Evolutionary conservation across 2,797 vertebrate species (phyloP), one percentile per base, ranked within the genome.

Genomic region (Adrianichthys oophorus): DNA sequence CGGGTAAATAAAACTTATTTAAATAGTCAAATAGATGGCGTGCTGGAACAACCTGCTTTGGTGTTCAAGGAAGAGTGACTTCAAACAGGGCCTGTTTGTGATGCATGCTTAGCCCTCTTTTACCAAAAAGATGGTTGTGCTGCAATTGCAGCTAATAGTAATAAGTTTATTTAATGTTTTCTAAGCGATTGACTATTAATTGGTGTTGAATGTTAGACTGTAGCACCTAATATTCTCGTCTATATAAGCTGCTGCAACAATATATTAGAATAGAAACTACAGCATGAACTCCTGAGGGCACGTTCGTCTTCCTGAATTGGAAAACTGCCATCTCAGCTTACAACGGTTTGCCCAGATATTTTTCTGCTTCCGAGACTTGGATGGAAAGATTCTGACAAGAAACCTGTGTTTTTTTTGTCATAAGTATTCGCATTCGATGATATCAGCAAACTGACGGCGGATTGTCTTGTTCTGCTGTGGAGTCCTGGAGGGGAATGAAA

Each of bases 1-100:
- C 52, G 62, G 63, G 84, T 83, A 86, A 90, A 91, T 89, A 90
- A 71, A 83, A 82, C 69, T 76, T 62, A 82, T 89, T 89, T 89
- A 82, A 86, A 85, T 87, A 75, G 73, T 54, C 58, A 78, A 85
- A 85, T 82, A 80, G 83, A 82, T 42, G 70, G 56, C 46, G 54
- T 78, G 69, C 70, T 75, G 59, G 68, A 74, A 71, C 65, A 62
- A 51, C 62, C 52, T 56, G 59, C 42, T 1, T 7, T 26, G 29
- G 37, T 55, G 52, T 76, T 78, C 23, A 58, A 52, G 56, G 19
- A 65, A 66, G 41, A 45, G 45, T 41, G 16, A 37, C 64, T 62
- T 49, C 15, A 45, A 67, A 58, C 48, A 16, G 24, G 54, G 41
- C 15, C 6, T 46, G 59, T 63, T 62, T 68, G 45, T 51, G 18